Evolutionary conservation across 35 echinoderm and acorn worm species (phyloP), one percentile per base, ranked within the genome.

Genomic region (Anneissia japonica): DNA sequence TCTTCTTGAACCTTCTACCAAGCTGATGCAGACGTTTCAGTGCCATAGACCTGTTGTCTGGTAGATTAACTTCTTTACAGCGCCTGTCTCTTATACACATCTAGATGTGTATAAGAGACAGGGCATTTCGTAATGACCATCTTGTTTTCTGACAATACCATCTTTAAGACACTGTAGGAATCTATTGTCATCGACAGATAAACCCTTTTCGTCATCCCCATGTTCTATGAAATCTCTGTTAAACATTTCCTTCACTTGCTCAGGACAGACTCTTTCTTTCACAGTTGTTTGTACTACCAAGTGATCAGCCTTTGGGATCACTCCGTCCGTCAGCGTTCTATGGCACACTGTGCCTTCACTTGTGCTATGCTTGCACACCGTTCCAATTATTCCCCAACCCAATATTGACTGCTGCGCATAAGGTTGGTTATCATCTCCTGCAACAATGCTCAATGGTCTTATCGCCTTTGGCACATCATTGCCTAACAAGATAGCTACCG

Each of bases 301-400:
- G 23, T 33, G n/a, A n/a, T n/a, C n/a, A n/a, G n/a, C n/a, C n/a
- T n/a, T n/a, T n/a, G n/a, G n/a, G n/a, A n/a, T n/a, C n/a, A n/a
- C n/a, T n/a, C n/a, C n/a, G n/a, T n/a, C n/a, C n/a, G n/a, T n/a
- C n/a, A n/a, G n/a, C n/a, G n/a, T 43, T 43, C 40, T 43, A 33
- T 33, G 26, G 23, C 5, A 30, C 26, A 28, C 32, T 5, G 7
- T n/a, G n/a, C n/a, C n/a, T n/a, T n/a, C 30, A 13, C 41, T 36
- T 14, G 34, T 36, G 0, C 17, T 0, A 32, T 37, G 31, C 7
- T 39, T 74, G 41, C 81, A 77, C 7, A 90, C 39, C 0, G 23
- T 74, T 9, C 90, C 90, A 75, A 92, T 75, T 0, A 84, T 75
- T 17, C 90, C 90, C 90, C 84, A 92, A 0, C 84, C 90, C 26